Evolutionary conservation across 2,888 invertebrate species (phyloP).

Genomic region (Tipula unca): DNA sequence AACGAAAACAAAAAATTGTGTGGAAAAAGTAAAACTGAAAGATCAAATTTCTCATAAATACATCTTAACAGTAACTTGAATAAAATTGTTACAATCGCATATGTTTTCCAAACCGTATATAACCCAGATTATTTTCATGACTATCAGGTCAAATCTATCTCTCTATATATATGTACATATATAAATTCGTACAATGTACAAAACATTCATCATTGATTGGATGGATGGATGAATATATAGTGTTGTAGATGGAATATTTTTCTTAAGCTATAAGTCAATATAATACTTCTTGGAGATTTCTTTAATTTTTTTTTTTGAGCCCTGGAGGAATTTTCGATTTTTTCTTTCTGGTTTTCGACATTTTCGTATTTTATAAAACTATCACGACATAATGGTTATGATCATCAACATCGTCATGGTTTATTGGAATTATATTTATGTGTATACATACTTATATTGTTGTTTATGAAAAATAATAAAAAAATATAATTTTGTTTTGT

Average conservation of each 20-base stretch:
- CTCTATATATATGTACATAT: background rate
- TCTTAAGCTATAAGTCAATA: conserved; percentile 8
- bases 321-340: background rate
- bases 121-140: conserved; percentile 8
- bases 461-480: background rate
- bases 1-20: background rate
- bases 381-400: background rate
- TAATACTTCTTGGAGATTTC: background rate
- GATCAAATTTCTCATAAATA: background rate
- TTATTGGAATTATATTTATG: background rate
- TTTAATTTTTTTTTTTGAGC: background rate
- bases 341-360: background rate
- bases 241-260: background rate
- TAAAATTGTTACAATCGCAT: background rate
- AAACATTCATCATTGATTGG: background rate
- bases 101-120: background rate
- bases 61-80: background rate
- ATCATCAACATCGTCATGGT: background rate
- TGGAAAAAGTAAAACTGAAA: background rate
- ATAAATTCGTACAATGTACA: background rate
- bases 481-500: background rate
- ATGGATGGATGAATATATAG: background rate
- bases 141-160: background rate
- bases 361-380: background rate
- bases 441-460: background rate